phyloP scores from a whole-genome alignment of 2,888 invertebrate species.

The Taenaris catops region DNA sequence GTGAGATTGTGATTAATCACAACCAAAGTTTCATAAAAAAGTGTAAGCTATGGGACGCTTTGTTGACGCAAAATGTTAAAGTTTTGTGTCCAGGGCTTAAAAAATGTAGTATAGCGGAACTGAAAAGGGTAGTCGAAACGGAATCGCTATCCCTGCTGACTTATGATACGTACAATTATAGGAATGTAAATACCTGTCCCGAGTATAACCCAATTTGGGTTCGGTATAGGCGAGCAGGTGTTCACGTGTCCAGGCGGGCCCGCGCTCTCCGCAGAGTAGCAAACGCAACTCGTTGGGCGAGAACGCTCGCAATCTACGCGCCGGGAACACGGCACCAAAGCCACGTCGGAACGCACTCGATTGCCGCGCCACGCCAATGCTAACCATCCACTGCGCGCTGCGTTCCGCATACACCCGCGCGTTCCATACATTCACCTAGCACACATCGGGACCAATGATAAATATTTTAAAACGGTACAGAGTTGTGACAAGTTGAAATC shows the following conservation, averaged over 20 bases:
- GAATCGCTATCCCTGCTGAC: no score
- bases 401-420: constrained; percentile 95
- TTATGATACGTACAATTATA: no score
- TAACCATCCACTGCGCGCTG: constrained; percentile 87
- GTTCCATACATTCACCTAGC: constrained; percentile 90
- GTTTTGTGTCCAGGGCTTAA: no score
- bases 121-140: no score
- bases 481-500: no score
- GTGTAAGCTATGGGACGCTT: no score
- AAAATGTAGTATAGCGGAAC: no score
- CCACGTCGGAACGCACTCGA: constrained; percentile 94
- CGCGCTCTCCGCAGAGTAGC: constrained; percentile 98
- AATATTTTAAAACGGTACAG: no score
- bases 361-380: constrained; percentile 94
- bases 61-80: no score
- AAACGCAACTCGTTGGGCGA: constrained; percentile 94
- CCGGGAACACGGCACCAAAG: constrained; percentile 89
- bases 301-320: constrained; percentile 96
- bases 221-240: constrained; percentile 98
- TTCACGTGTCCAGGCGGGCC: constrained; percentile 97
- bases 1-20: no score
- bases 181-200: constrained; percentile 87
- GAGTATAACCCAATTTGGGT: constrained; percentile 98
- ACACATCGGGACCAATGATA: no score
- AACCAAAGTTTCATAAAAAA: no score